Evolutionary conservation across 2,113 vertebrate genomes (phyloP).

Genomic region (Boleophthalmus pectinirostris): DNA sequence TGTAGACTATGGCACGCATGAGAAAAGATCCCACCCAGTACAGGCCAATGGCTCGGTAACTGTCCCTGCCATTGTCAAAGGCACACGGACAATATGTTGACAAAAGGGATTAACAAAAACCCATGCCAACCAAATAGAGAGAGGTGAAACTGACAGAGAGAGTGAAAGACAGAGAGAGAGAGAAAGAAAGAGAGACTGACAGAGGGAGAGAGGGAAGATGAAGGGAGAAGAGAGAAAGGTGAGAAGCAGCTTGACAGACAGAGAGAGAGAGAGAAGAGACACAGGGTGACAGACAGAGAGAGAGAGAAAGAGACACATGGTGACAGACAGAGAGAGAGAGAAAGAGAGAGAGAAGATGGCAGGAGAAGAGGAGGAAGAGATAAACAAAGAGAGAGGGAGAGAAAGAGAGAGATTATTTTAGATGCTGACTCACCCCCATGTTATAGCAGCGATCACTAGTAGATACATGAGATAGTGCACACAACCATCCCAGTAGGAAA

Average conservation of each 20-base stretch:
- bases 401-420: background rate
- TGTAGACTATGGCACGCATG: slow-evolving; percentile 89
- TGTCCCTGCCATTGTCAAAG: slow-evolving; percentile 74
- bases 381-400: background rate
- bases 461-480: slow-evolving; percentile 95
- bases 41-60: slow-evolving; percentile 88
- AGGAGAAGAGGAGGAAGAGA: too few relatives aligned
- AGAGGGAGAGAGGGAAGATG: background rate
- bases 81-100: slow-evolving; percentile 13
- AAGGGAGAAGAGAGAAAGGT: background rate
- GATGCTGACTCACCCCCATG: slow-evolving; percentile 87
- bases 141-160: background rate
- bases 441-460: slow-evolving; percentile 92
- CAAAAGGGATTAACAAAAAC: background rate
- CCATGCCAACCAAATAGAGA: background rate
- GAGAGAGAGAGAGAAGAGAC: background rate
- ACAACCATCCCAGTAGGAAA: slow-evolving; percentile 96
- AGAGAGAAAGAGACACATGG: background rate
- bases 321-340: background rate
- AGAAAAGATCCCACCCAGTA: slow-evolving; percentile 94
- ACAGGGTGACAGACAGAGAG: background rate
- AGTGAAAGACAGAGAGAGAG: background rate
- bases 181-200: too few relatives aligned
- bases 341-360: background rate
- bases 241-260: background rate